Evolutionary conservation across 2,888 invertebrate species (phyloP).

Genomic region (Nemoura dubitans): DNA sequence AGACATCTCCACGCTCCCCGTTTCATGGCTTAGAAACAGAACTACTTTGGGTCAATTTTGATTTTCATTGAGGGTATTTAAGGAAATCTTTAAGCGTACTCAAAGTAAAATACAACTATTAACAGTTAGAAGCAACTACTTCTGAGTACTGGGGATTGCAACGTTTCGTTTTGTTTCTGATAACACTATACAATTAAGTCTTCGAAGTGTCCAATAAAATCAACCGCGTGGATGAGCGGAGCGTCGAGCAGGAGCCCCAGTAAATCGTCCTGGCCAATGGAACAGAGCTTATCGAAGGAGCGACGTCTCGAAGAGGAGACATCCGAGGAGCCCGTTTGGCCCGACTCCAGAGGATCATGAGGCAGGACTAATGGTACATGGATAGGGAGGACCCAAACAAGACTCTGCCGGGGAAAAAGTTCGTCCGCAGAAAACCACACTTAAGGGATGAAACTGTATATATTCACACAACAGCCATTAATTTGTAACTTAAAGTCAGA

Average conservation of each 20-base stretch:
- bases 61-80: too few relatives aligned
- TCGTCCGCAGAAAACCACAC: neutral
- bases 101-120: too few relatives aligned
- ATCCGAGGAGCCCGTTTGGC: neutral
- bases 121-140: too few relatives aligned
- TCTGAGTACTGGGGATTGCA: neutral
- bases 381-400: conserved; percentile 28
- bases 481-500: conserved; percentile 4
- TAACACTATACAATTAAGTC: neutral
- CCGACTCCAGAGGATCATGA: neutral
- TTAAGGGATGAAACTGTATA: conserved; percentile 26
- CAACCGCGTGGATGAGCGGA: neutral
- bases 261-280: conserved; percentile 16
- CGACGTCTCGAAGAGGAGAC: neutral
- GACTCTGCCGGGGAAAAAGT: neutral
- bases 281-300: conserved; percentile 16
- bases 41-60: too few relatives aligned
- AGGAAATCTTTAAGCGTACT: too few relatives aligned
- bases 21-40: too few relatives aligned
- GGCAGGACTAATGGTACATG: conserved; percentile 30
- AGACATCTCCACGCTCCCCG: too few relatives aligned
- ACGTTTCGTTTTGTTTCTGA: neutral
- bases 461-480: conserved; percentile 24
- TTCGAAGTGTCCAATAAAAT: neutral
- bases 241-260: neutral